Base-by-base conservation (phyloP, 2,113 vertebrate species). In the Daphoenositta chrysoptera region DNA sequence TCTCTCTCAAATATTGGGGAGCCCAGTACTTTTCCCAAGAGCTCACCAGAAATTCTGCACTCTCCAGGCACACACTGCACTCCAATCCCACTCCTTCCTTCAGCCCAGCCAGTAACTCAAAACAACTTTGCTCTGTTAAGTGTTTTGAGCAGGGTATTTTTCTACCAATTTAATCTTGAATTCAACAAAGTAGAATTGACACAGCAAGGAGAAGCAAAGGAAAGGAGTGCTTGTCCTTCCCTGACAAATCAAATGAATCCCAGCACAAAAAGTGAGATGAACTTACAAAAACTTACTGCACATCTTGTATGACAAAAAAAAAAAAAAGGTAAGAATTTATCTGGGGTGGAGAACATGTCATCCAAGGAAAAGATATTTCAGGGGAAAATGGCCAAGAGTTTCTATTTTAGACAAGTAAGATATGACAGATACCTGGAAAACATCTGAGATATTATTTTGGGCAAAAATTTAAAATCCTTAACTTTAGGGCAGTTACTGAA, bases 191-290 rank as follows among this genome's bases (percentile, higher is more conserved):
- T 7, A 58, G 16, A 90, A 72, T 2, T 44, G 76, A 92, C 30
- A 61, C 12, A 84, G 63, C 39, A 79, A 95, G 79, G 87, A 95
- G 93, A 95, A 95, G 93, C 87, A 95, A 96, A 96, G 88, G 71
- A 92, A 96, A 90, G 63, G 33, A 86, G 50, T 73, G 79, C 51
- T 63, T 30, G 3, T 42, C 71, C 63, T 63, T 53, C 35, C 54
- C 68, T 77, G 30, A 12, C 65, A 87, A 94, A 93, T 19, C 64
- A 83, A 94, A 71, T 15, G 1, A 88, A 90, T 73, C 37, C 24
- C 47, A 73, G 50, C 1, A 17, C 13, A 47, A 61, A 56, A 83
- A 57, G 20, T 10, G 6, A 73, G 39, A 60, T 4, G 13, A 89
- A 84, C 10, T 70, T 77, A 35, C 1, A 28, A 50, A 88, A 92